Percentiles rank a stretch among this genome's conserved stretches.
Evolutionary conservation across 2,797 vertebrate genomes (phyloP).

Genomic region (Cyprinella venusta): DNA sequence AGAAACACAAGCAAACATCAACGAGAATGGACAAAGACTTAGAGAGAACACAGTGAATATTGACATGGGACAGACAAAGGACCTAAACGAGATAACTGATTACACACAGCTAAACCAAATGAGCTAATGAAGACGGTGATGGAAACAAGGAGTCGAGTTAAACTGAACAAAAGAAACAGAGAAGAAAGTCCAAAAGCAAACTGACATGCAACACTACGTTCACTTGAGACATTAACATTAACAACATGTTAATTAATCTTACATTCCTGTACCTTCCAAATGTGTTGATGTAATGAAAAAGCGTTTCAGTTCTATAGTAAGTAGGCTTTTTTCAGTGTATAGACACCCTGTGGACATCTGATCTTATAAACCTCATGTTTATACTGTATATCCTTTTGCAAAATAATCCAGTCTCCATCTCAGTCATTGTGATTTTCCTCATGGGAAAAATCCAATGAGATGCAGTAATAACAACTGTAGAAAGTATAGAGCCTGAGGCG

Average conservation of each 20-base stretch:
- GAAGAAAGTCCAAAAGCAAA: no score
- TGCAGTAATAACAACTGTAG: conserved; percentile 56
- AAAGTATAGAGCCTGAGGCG: conserved; percentile 54
- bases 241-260: not conserved
- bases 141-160: no score
- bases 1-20: no score
- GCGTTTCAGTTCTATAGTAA: not conserved
- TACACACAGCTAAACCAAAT: no score
- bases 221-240: no score
- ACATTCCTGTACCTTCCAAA: not conserved
- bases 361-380: conserved; percentile 75
- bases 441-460: conserved; percentile 45
- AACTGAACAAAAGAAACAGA: no score
- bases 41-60: no score
- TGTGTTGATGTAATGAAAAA: not conserved
- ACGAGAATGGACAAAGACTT: no score
- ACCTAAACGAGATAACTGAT: no score
- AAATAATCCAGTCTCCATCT: conserved; percentile 75
- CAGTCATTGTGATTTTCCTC: conserved; percentile 79
- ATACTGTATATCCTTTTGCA: conserved; percentile 77
- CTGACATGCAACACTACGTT: no score
- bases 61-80: no score
- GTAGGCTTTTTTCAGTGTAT: not conserved
- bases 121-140: no score
- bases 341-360: conserved; percentile 72